phyloP scores from a whole-genome alignment of 37 sponge, comb jelly and placozoan species.

The Halisarca cf. caerulea region DNA sequence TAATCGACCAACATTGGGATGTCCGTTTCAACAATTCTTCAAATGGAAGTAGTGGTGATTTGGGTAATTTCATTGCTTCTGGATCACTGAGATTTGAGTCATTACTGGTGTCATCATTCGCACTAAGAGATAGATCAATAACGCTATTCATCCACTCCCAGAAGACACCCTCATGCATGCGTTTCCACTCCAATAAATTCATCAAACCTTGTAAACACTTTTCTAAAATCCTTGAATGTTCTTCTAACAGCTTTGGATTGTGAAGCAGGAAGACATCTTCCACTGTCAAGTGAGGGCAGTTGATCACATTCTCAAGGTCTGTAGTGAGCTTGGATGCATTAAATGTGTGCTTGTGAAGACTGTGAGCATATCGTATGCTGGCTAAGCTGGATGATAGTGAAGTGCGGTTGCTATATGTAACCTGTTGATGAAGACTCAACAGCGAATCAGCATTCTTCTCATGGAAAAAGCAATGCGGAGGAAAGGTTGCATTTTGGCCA shows the following conservation, averaged over 20 bases:
- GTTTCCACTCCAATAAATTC: conserved; percentile 48
- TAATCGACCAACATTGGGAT: too few relatives aligned
- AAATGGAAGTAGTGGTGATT: too few relatives aligned
- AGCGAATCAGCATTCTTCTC: not conserved
- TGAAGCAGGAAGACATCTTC: conserved; percentile 37
- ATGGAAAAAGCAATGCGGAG: too few relatives aligned
- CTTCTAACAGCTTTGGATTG: conserved; percentile 43
- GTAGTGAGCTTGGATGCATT: not conserved
- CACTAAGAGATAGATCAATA: conserved; percentile 18
- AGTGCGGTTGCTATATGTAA: not conserved
- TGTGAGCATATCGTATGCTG: not conserved
- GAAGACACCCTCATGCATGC: conserved; percentile 34
- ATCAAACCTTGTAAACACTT: conserved; percentile 4
- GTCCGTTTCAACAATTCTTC: too few relatives aligned
- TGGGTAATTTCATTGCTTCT: too few relatives aligned
- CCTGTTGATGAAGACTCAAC: not conserved
- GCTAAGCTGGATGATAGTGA: not conserved
- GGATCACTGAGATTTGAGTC: too few relatives aligned
- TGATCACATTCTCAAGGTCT: not conserved
- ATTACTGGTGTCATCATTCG: too few relatives aligned
- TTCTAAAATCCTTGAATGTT: conserved; percentile 22
- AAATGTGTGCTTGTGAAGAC: conserved; percentile 9
- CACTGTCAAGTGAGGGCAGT: conserved; percentile 11
- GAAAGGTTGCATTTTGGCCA: not conserved
- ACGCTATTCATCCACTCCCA: conserved; percentile 84